Conservation (phyloP, 2,113 vertebrate genomes). For the Aldabrachelys gigantea region DNA sequence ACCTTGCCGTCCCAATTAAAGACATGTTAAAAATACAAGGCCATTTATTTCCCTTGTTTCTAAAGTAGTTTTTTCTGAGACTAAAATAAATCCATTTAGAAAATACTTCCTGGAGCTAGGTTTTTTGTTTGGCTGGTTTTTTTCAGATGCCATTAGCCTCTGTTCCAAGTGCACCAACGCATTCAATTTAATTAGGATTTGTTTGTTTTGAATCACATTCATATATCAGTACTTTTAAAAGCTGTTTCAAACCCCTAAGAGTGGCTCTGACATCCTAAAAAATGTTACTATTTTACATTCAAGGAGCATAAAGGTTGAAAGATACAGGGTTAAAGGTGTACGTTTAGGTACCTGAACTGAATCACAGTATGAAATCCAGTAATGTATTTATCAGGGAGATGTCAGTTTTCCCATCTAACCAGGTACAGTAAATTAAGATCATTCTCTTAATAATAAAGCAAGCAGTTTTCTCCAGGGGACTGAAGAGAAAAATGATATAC, state of each 20-base stretch:
- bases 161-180: not conserved
- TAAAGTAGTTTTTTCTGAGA: not conserved
- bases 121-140: not conserved
- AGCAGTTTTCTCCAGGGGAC: not conserved
- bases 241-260: not conserved
- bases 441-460: not conserved
- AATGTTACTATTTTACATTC: not conserved
- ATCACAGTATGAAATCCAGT: not conserved
- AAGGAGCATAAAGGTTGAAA: not conserved
- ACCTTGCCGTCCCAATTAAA: not conserved
- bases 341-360: not conserved
- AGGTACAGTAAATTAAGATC: not conserved
- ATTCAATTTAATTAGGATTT: not conserved
- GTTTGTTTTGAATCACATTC: not conserved
- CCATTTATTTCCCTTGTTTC: not conserved
- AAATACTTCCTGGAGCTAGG: not conserved
- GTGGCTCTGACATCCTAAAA: not conserved
- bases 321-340: not conserved
- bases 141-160: not conserved
- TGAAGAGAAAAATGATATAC: not conserved
- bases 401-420: not conserved
- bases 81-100: not conserved
- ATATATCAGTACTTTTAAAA: not conserved
- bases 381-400: not conserved
- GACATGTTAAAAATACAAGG: not conserved